Base-by-base conservation (phyloP, 2,113 vertebrate species). In the Aleadryas rufinucha region DNA sequence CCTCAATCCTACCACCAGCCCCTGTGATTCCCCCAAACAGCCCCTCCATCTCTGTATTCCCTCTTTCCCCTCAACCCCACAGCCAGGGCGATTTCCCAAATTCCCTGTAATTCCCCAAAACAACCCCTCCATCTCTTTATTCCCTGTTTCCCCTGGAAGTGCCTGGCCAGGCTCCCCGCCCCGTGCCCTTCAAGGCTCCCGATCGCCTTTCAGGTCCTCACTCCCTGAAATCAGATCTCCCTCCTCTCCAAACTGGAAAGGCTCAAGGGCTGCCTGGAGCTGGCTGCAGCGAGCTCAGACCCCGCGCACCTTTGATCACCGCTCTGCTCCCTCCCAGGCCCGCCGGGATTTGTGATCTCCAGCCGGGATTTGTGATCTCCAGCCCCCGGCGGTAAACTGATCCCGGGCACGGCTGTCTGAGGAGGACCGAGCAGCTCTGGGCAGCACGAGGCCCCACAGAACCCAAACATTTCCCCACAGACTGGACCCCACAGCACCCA, bases 241-340 rank as follows among this genome's bases (percentile, higher is more conserved):
- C 88, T 96, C 94, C 53, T 78, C 75, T 79, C 83, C 91, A 30
- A 33, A 37, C 86, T 52, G 53, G 80, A 71, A 30, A 84, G 92
- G 90, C 77, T 94, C 54, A 37, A 70, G 89, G 70, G 57, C 85
- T 83, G 87, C 31, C 89, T 45, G 54, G n/a, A n/a, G 95, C 97
- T 87, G 96, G 85, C 70, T 8, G 83, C 1, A 1, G 77, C 4
- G 5, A 92, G 94, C 84, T 81, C 81, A 82, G 87, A 89, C 89
- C 94, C 82, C 86, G 61, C 2, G 22, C 85, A 92, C 83, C 96
- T 97, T 96, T 97, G 96, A 95, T 97, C 90, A 66, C 2, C 42
- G 92, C 76, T 16, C 91, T 22, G 8, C 81, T 95, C 59, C 8
- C 92, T 12, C 84, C 23, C 53, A 14, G 93, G 50, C 78, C 94